Evolutionary conservation across 2,113 vertebrate species (phyloP).

Genomic region (Petrocephalus zakoni): DNA sequence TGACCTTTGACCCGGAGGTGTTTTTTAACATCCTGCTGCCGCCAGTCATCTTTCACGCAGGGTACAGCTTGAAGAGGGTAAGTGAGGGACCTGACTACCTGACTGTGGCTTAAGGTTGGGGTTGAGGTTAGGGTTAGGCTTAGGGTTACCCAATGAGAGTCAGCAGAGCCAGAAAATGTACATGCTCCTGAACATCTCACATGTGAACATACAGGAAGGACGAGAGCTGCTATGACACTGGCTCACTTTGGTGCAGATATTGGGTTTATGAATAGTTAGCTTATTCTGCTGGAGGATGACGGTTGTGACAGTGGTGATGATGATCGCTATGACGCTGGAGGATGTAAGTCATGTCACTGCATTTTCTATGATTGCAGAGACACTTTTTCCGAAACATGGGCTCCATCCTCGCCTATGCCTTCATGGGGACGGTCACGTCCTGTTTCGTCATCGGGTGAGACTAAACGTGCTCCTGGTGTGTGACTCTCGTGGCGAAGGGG

Average conservation of each 20-base stretch:
- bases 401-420: constrained; percentile 89
- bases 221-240: not conserved
- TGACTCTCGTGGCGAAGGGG: not conserved
- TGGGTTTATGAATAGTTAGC: not conserved
- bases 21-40: constrained; percentile 98
- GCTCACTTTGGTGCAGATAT: not conserved
- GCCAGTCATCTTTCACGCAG: constrained; percentile 97
- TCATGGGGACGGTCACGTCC: constrained; percentile 87
- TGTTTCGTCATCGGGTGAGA: constrained; percentile 91
- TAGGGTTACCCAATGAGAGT: no score
- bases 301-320: not conserved
- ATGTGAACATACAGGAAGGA: not conserved
- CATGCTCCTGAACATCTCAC: not conserved
- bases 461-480: not conserved
- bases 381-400: constrained; percentile 96
- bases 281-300: not conserved
- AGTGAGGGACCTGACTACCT: constrained; percentile 35
- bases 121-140: not conserved
- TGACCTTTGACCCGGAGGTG: constrained; percentile 96
- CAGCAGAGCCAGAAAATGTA: no score
- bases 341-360: not conserved
- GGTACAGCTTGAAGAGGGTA: constrained; percentile 96
- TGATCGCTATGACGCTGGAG: not conserved
- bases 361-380: constrained; percentile 62
- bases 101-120: no score